phyloP scores from a whole-genome alignment of 2,888 invertebrate species.

The Drosophila percnosoma region DNA sequence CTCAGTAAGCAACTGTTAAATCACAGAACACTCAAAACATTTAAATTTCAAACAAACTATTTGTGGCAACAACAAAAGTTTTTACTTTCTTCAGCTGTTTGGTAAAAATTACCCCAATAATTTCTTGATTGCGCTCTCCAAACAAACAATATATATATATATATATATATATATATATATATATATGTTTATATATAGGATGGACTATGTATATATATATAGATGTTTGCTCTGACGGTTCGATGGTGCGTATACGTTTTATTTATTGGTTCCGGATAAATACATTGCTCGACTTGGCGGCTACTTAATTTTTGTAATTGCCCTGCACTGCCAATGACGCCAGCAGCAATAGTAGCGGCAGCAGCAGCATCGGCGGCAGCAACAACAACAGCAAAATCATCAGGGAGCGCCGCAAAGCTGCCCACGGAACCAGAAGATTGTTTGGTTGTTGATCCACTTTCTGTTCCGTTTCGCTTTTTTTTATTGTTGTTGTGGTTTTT shows the following conservation, averaged over 20 bases:
- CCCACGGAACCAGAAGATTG: slow-evolving; percentile 47
- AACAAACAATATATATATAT: background rate
- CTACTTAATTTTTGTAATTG: slow-evolving; percentile 67
- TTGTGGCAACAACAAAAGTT: background rate
- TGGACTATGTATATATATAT: background rate
- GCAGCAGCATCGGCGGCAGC: background rate
- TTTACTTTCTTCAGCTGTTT: slow-evolving; percentile 14
- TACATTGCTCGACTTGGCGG: slow-evolving; percentile 56
- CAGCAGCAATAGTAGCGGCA: background rate
- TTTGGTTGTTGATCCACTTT: slow-evolving; percentile 55
- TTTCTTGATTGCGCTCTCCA: slow-evolving; percentile 25
- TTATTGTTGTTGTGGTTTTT: slow-evolving; percentile 6
- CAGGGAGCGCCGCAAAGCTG: slow-evolving; percentile 21
- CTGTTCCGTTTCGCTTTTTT: slow-evolving; percentile 36
- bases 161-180: background rate
- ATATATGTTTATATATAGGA: slow-evolving; percentile 25
- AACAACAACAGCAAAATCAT: background rate
- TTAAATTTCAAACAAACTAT: background rate
- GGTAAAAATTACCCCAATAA: slow-evolving; percentile 28
- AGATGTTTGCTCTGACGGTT: slow-evolving; percentile 6
- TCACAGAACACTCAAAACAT: background rate
- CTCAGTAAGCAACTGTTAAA: background rate
- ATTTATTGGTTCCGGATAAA: slow-evolving; percentile 70
- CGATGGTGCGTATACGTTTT: slow-evolving; percentile 55
- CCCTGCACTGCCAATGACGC: slow-evolving; percentile 33